Base-by-base conservation (phyloP, 2,113 vertebrate genomes). In the Argyrosomus japonicus region DNA sequence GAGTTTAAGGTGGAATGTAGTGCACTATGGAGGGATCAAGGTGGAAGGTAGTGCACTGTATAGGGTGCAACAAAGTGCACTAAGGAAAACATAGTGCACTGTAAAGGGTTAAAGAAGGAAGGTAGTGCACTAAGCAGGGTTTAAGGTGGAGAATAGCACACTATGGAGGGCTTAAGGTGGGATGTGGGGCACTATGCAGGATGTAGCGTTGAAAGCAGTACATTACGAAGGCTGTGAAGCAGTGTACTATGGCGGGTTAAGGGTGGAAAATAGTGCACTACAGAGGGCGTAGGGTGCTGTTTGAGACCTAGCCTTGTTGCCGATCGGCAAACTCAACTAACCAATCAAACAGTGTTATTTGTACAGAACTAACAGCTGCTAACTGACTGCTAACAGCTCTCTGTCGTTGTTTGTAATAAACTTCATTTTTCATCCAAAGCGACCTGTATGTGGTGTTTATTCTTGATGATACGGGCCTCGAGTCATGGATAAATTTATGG, bases 361-460 rank as follows among this genome's bases (percentile, higher is more conserved):
- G 91, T 93, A 94, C 87, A 92, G 90, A 90, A 90, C 90, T 87
- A 89, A 93, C 88, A 91, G 93, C 93, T 92, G 91, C 93, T 91
- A 88, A 90, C 82, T 90, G 91, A 90, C 89, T 85, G 87, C 92
- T 91, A 92, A 92, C 91, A 90, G 91, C 90, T 93, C 87, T 92
- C 89, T 92, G 90, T 91, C 61, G 87, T 92, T 87, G 91, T 94
- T 94, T 94, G 91, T 94, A 93, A 94, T 94, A 94, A 94, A 94
- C 81, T 75, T 91, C 93, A 94, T 93, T 93, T 93, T 94, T 92
- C 93, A 94, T 94, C 92, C 87, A 87, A 89, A 81, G 9, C 25
- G 0, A 1, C 19, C 15, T 23, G 19, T 6, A 2, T 14, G 40
- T 18, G 19, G 6, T 36, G 8, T 32, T 32, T 32, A 5, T 32